phyloP scores from a whole-genome alignment of 2,797 vertebrate species.

The Carcharodon carcharias region DNA sequence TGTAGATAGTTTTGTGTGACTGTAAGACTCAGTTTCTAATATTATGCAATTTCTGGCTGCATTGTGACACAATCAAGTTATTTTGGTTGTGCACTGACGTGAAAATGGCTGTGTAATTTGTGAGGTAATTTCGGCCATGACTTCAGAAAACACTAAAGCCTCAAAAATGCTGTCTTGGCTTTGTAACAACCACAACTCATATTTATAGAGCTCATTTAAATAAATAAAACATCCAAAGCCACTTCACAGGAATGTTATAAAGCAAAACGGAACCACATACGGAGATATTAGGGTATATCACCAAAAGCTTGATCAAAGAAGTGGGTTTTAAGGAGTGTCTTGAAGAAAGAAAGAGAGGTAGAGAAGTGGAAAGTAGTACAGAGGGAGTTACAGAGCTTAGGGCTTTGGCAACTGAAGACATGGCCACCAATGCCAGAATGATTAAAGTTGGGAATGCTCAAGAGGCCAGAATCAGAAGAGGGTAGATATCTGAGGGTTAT shows the following conservation, averaged over 20 bases:
- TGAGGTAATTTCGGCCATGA: background rate
- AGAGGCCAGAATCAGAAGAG: background rate
- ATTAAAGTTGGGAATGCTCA: background rate
- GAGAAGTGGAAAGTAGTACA: background rate
- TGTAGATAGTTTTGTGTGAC: background rate
- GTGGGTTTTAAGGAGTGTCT: background rate
- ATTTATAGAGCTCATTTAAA: background rate
- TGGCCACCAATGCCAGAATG: background rate
- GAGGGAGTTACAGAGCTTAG: background rate
- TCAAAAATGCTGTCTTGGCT: background rate
- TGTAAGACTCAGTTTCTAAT: conserved; percentile 26
- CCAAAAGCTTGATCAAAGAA: background rate
- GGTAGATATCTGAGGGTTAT: background rate
- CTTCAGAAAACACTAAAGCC: background rate
- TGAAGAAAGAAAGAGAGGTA: background rate
- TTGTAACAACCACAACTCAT: background rate
- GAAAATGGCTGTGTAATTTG: background rate
- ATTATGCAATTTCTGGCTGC: background rate
- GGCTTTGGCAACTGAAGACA: too few species aligned
- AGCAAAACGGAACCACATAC: background rate
- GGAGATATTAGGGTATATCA: background rate
- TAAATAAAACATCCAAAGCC: background rate
- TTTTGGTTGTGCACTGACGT: background rate
- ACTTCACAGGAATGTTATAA: background rate
- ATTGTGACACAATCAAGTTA: background rate